Evolutionary conservation across 23 tunicate genomes (phyloP).

Genomic region (Pegea sp.): DNA sequence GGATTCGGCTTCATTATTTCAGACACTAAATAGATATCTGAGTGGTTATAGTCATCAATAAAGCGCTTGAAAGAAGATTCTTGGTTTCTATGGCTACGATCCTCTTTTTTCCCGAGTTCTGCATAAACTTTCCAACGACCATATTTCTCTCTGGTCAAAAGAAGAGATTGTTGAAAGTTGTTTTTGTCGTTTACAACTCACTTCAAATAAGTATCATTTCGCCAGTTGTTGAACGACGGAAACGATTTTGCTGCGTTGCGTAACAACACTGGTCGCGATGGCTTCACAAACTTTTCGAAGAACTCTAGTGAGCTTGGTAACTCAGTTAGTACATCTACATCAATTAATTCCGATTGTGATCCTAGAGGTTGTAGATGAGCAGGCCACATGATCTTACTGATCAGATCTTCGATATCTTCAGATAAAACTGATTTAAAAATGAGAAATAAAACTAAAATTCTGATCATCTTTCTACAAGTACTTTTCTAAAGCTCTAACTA

Average conservation of each 20-base stretch:
- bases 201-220: conserved; percentile 23
- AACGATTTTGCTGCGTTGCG: conserved; percentile 31
- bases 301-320: conserved; percentile 31
- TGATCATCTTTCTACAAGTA: too few species aligned
- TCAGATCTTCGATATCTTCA: too few species aligned
- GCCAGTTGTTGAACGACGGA: conserved; percentile 18
- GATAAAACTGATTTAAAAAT: too few species aligned
- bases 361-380: conserved; percentile 57
- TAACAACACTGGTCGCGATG: conserved; percentile 18
- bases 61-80: conserved; percentile 11
- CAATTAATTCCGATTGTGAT: conserved; percentile 11
- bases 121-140: conserved; percentile 33
- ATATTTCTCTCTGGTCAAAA: conserved; percentile 14
- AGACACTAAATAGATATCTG: conserved; percentile 27
- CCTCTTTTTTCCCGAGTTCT: conserved; percentile 48
- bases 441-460: too few species aligned
- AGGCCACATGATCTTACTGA: too few species aligned
- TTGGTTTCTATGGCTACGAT: conserved; percentile 9
- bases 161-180: too few species aligned
- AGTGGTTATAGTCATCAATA: conserved; percentile 7
- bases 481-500: too few species aligned
- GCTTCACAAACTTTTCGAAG: conserved; percentile 15
- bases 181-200: too few species aligned
- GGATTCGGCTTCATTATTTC: conserved; percentile 12
- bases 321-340: conserved; percentile 6